These are phyloP conservation scores for Eulemur coronatus DNA, from an alignment of 2,797 vertebrate genomes.

Conservation along the genomic window DNA sequence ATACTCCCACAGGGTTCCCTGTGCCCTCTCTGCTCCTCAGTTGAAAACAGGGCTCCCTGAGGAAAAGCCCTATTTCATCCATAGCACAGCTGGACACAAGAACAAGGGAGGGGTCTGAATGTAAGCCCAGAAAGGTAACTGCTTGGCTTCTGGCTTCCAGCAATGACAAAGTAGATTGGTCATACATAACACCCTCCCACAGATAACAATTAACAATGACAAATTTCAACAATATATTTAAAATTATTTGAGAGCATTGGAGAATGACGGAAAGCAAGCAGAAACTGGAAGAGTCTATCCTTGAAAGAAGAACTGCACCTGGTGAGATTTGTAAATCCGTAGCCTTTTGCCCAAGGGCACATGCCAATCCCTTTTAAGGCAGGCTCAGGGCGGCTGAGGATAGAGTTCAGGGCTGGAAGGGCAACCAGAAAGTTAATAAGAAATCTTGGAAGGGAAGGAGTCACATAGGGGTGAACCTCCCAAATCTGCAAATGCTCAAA, in stretches of 20 bases:
- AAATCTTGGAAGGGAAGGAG: background rate
- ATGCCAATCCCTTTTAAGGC: background rate
- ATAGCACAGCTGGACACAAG: background rate
- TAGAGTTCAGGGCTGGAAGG: background rate
- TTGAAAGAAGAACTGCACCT: background rate
- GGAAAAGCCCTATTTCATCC: background rate
- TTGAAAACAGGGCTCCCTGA: background rate
- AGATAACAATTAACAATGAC: background rate
- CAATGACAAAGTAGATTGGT: background rate
- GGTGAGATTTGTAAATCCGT: background rate
- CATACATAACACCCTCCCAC: background rate
- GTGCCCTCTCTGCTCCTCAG: background rate
- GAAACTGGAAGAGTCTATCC: background rate
- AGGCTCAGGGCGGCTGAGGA: background rate
- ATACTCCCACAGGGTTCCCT: too few species aligned
- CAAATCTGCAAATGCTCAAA: background rate
- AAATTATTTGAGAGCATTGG: background rate
- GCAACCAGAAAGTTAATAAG: background rate
- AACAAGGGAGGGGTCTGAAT: rapidly evolving
- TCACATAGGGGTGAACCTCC: background rate
- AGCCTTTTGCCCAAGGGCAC: background rate
- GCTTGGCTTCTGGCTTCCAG: background rate
- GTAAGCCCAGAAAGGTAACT: background rate
- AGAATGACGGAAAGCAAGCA: background rate
- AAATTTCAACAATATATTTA: background rate